phyloP scores from a whole-genome alignment of 2,888 invertebrate species.

The Zeuzera pyrina region DNA sequence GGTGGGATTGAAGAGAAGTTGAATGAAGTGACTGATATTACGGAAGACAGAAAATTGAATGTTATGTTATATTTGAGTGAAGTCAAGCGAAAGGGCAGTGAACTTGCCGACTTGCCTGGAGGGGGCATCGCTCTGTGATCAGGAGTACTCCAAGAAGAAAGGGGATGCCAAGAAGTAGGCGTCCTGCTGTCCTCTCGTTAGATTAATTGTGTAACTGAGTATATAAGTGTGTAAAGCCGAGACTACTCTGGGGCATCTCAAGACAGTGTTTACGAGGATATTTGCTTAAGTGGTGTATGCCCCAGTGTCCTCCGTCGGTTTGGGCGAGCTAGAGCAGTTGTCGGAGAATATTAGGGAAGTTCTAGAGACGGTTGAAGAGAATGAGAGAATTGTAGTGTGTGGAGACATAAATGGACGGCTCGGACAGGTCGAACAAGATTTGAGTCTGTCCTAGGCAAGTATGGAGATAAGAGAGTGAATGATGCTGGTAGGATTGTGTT shows the following conservation, averaged over 20 bases:
- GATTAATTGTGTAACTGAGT: neutral
- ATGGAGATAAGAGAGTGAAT: neutral
- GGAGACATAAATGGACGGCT: neutral
- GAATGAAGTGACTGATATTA: neutral
- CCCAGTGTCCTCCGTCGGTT: neutral
- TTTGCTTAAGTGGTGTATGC: neutral
- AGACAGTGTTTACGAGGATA: neutral
- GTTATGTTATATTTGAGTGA: neutral
- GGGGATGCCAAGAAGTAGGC: conserved; percentile 1
- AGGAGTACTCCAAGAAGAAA: neutral
- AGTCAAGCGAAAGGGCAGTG: neutral
- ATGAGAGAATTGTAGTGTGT: conserved; percentile 1
- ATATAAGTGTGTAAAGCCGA: neutral
- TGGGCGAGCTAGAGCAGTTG: neutral
- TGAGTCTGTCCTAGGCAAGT: neutral
- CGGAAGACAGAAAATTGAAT: neutral
- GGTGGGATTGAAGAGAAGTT: no score
- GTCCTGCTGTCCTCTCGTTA: neutral
- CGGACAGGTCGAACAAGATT: neutral
- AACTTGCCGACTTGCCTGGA: neutral
- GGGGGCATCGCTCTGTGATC: neutral
- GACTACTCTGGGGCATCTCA: neutral
- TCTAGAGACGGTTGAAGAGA: neutral
- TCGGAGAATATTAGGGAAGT: neutral
- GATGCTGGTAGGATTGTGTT: neutral